A percentile compares a stretch with the other conserved stretches of the same genome.
Evolutionary conservation across 2,113 vertebrate genomes (phyloP).

Genomic region (pig (Sus scrofa)): T2T-Sscrofa CM000830.6:7673501-7674000

Average conservation of each 20-base stretch:
- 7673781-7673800: background rate
- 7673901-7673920: rapidly evolving
- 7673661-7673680: background rate
- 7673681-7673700: background rate
- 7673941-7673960: rapidly evolving
- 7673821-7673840: background rate
- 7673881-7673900: background rate
- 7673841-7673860: background rate
- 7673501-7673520: background rate
- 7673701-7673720: background rate
- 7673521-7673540: background rate
- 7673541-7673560: background rate
- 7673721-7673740: too few relatives aligned
- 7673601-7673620: background rate
- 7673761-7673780: background rate
- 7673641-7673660: too few relatives aligned
- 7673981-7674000: background rate
- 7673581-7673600: background rate
- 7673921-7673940: background rate
- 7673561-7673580: background rate
- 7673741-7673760: background rate
- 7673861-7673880: background rate
- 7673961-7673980: background rate
- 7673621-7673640: background rate
- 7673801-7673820: background rate